phyloP scores from a whole-genome alignment of 2,888 invertebrate species.

The Drosophila fungiperda region DNA sequence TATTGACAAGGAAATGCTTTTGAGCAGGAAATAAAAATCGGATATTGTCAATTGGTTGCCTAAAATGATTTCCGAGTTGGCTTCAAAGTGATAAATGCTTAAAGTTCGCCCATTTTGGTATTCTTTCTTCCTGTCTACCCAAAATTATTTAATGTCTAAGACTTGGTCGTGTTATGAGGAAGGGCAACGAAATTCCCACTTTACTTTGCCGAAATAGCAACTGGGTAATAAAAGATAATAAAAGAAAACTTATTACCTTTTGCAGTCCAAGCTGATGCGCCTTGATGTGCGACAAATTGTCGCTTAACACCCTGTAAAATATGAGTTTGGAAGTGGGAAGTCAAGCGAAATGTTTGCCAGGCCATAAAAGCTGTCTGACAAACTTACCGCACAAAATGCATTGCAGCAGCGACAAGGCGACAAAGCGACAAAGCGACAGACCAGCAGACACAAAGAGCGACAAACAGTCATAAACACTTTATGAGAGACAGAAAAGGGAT shows the following conservation, averaged over 20 bases:
- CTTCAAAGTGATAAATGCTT: constrained; percentile 17
- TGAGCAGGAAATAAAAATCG: constrained; percentile 47
- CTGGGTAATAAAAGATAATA: constrained; percentile 32
- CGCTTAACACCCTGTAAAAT: constrained; percentile 75
- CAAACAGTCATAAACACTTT: constrained; percentile 71
- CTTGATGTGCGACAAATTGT: constrained; percentile 68
- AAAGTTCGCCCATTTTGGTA: constrained; percentile 6
- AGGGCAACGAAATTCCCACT: background rate
- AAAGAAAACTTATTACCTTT: constrained; percentile 54
- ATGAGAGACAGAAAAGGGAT: constrained; percentile 55
- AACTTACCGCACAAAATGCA: constrained; percentile 48
- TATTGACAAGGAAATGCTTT: constrained; percentile 64
- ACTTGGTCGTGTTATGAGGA: constrained; percentile 30
- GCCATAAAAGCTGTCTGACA: constrained; percentile 63
- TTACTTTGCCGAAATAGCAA: constrained; percentile 8
- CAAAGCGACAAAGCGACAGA: constrained; percentile 17
- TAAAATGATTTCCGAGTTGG: constrained; percentile 27
- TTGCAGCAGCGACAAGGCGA: constrained; percentile 18
- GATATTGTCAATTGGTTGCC: constrained; percentile 57
- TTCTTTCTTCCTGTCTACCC: background rate
- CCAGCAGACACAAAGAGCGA: constrained; percentile 21
- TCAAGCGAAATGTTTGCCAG: constrained; percentile 41
- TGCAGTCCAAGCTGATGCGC: constrained; percentile 44
- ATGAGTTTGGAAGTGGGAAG: constrained; percentile 53
- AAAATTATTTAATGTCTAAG: constrained; percentile 23